Evolutionary conservation across 2,888 invertebrate genomes (phyloP).

Genomic region (Lypha dubia): DNA sequence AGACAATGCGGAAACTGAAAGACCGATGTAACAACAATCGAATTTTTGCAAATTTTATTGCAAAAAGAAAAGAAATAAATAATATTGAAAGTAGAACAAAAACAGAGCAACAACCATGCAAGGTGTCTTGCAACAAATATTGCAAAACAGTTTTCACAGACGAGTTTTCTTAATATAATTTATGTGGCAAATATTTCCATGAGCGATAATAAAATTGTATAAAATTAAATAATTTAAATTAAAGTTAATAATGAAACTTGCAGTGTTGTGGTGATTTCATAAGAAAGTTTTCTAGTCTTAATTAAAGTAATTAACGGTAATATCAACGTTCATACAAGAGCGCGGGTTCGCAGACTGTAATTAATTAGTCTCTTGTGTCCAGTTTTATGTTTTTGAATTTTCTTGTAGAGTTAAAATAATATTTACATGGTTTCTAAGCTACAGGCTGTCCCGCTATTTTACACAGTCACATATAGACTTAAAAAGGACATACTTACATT

Average conservation of each 20-base stretch:
- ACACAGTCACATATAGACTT: too few relatives aligned
- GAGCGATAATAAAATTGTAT: background rate
- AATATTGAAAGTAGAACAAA: slow-evolving; percentile 20
- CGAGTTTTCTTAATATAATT: slow-evolving; percentile 32
- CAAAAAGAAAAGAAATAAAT: slow-evolving; percentile 9
- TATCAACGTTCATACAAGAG: too few relatives aligned
- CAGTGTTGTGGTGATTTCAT: background rate
- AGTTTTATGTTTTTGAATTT: too few relatives aligned
- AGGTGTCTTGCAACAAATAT: slow-evolving; percentile 50
- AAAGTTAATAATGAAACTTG: background rate
- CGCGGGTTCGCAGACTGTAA: too few relatives aligned
- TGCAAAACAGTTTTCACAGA: slow-evolving; percentile 43
- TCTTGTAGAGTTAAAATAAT: too few relatives aligned
- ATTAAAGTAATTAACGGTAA: too few relatives aligned
- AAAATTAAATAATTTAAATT: slow-evolving; percentile 16
- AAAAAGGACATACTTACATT: too few relatives aligned
- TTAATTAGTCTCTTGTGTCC: too few relatives aligned
- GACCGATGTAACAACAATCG: slow-evolving; percentile 40
- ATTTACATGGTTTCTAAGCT: too few relatives aligned
- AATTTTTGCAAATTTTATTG: slow-evolving; percentile 24
- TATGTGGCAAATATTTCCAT: slow-evolving; percentile 14
- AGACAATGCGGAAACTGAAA: slow-evolving; percentile 66
- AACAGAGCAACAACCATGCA: slow-evolving; percentile 31
- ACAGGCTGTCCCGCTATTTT: too few relatives aligned
- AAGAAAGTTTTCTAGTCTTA: too few relatives aligned